Evolutionary conservation across 2,888 invertebrate genomes (phyloP).

Genomic region (Bruchidius siliquastri): DNA sequence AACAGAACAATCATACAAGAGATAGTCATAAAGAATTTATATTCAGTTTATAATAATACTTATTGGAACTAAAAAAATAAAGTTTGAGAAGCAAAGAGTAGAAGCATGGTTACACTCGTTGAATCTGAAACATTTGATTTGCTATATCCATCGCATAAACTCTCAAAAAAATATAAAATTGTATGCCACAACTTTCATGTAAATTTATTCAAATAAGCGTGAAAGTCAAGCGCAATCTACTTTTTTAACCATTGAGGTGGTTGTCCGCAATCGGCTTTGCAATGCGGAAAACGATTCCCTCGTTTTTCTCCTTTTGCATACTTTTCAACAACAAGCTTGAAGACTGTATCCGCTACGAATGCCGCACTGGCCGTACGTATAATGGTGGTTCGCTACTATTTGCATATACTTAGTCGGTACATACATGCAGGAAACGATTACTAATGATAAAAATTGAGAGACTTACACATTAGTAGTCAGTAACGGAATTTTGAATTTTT

Average conservation of each 20-base stretch:
- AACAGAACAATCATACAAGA: too few relatives aligned
- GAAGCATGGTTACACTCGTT: too few relatives aligned
- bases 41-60: too few relatives aligned
- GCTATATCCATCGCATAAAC: too few relatives aligned
- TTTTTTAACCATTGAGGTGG: not conserved
- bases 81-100: too few relatives aligned
- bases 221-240: not conserved
- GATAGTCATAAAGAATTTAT: too few relatives aligned
- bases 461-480: not conserved
- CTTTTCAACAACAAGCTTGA: not conserved
- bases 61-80: too few relatives aligned
- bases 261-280: not conserved
- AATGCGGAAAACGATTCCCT: not conserved
- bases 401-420: not conserved
- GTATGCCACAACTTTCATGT: not conserved
- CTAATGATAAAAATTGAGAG: not conserved
- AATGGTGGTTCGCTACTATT: not conserved
- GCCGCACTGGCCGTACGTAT: not conserved
- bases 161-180: not conserved
- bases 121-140: too few relatives aligned
- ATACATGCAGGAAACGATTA: not conserved
- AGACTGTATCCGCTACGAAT: not conserved
- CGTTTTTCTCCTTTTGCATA: not conserved
- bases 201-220: not conserved
- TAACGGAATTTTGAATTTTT: not conserved